Conservation (phyloP, 2,797 vertebrate species). For the Silurus aristotelis region DNA sequence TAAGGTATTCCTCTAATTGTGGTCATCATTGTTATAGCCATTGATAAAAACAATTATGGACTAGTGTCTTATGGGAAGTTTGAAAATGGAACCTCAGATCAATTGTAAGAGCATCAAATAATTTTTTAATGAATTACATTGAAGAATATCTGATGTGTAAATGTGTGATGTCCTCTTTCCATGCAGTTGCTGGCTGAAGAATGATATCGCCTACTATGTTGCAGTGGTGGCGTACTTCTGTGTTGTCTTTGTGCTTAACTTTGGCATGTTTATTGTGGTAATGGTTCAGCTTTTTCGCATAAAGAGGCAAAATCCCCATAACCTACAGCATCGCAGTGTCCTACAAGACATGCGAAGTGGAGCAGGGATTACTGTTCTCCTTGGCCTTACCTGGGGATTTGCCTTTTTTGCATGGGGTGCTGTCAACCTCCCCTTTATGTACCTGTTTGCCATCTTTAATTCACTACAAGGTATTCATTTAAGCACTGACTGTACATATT, state of each 20-base stretch:
- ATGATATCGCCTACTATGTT: constrained; percentile 83
- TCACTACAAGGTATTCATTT: constrained; percentile 85
- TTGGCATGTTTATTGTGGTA: constrained; percentile 93
- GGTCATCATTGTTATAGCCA: constrained; percentile 83
- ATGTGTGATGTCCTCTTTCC: not conserved
- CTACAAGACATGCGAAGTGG: constrained; percentile 85
- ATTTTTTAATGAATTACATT: not conserved
- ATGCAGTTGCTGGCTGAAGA: constrained; percentile 90
- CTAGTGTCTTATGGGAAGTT: constrained; percentile 82
- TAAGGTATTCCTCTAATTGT: constrained; percentile 83
- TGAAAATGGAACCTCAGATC: constrained; percentile 76
- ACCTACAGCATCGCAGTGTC: constrained; percentile 77
- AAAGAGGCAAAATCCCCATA: constrained; percentile 90
- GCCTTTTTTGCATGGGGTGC: constrained; percentile 95
- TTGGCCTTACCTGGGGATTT: constrained; percentile 97
- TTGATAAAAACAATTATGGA: constrained; percentile 84
- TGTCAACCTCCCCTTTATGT: constrained; percentile 87
- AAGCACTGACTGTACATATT: not conserved
- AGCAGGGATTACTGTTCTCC: constrained; percentile 84
- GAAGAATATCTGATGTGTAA: not conserved
- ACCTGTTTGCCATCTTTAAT: constrained; percentile 96
- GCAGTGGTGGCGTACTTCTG: constrained; percentile 93
- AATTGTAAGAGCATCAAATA: constrained; percentile 79
- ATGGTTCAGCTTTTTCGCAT: constrained; percentile 90
- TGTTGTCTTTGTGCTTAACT: constrained; percentile 87